Base-by-base conservation (phyloP, 2,888 invertebrate genomes). In the Hylaea fasciaria region DNA sequence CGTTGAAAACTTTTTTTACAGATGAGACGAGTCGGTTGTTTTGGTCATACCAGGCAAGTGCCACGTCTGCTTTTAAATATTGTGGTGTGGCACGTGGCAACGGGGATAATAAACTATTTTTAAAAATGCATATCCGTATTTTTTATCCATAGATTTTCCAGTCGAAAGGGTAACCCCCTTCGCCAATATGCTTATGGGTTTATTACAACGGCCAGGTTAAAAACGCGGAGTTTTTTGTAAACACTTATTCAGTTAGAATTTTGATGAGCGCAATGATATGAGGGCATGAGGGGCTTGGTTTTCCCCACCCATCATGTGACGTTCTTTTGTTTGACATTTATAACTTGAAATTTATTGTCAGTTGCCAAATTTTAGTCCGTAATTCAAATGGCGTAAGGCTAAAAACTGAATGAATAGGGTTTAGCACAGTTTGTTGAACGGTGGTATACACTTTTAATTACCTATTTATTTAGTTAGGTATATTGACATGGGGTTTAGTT, bases 141-240 rank as follows among this genome's bases (percentile, higher is more conserved):
- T 22, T 3, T 22, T 22, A 3, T 22, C 22, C 22, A 22, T 5
- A 22, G 22, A 22, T 45, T 53, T 44, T 47, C 37, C 22, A 48
- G 56, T 63, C 63, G 55, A 63, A 56, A 13, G 22, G 10, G 32
- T 1, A 16, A 44, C n/a, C n/a, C n/a, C n/a, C n/a, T n/a, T n/a
- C n/a, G n/a, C n/a, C 9, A 45, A n/a, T 48, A 22, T 22, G n/a
- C n/a, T 22, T 22, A 22, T 22, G 22, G 22, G 22, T 22, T 22
- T 22, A 22, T 54, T 14, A 29, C 41, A 2, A 17, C 44, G 12
- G 14, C n/a, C 28, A 11, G 43, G 32, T 54, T 37, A 14, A 54
- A 28, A 39, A 46, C 39, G 8, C 14, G 40, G 14, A 46, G 35
- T 39, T 39, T 28, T 50, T 10, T 11, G 28, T 29, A 3, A 46